These are phyloP conservation scores for Zingel zingel DNA, from an alignment of 2,113 vertebrate species.

Conservation along the genomic window DNA sequence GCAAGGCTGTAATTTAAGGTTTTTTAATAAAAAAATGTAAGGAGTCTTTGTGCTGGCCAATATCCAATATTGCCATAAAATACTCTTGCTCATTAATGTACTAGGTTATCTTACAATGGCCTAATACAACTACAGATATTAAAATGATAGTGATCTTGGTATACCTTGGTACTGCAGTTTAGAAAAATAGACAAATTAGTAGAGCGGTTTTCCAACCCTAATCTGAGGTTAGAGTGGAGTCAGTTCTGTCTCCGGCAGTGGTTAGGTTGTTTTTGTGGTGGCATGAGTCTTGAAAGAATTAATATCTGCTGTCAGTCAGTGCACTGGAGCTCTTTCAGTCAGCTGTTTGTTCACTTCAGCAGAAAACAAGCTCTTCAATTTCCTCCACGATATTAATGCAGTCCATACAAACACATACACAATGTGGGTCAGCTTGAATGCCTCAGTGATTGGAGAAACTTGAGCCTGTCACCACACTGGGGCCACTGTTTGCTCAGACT, in stretches of 20 bases:
- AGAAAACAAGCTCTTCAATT: conserved; percentile 22
- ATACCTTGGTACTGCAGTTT: background rate
- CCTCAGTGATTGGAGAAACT: conserved; percentile 32
- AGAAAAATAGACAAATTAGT: background rate
- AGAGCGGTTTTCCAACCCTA: background rate
- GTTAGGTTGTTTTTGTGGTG: background rate
- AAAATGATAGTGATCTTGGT: background rate
- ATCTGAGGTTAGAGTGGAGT: conserved; percentile 5
- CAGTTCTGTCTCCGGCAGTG: background rate
- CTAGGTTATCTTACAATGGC: background rate
- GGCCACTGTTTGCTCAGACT: conserved; percentile 12
- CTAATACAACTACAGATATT: background rate
- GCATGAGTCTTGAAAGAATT: background rate
- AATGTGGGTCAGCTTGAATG: conserved; percentile 6
- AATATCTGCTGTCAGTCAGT: background rate
- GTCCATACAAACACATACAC: conserved; percentile 29
- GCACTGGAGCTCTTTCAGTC: conserved; percentile 3
- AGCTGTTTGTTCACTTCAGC: conserved; percentile 28
- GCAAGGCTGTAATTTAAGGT: too few species aligned
- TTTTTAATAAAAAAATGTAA: background rate
- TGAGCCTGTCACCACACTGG: conserved; percentile 17
- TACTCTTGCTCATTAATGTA: background rate
- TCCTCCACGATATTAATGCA: conserved; percentile 50
- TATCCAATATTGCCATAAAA: background rate
- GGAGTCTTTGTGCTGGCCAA: background rate